Base-by-base conservation (phyloP, 2,797 vertebrate species). In the Lagodon rhomboides region DNA sequence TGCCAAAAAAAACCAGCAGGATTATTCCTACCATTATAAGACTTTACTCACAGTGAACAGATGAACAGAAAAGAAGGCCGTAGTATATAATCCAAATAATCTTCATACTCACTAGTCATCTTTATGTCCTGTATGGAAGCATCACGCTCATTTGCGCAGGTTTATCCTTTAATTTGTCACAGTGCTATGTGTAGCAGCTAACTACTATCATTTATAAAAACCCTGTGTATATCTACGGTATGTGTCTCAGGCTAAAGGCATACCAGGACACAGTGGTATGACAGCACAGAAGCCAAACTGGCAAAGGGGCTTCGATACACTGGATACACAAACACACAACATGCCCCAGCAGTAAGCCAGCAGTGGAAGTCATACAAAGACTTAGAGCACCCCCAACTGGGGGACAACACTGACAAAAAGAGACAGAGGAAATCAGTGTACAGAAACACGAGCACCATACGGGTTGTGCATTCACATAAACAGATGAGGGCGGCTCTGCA, bases 371-470 rank as follows among this genome's bases (percentile, higher is more conserved):
- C 75, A 90, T 86, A 70, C 34, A 83, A 88, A 87, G 94, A 90
- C 88, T 91, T 90, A 93, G 65, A 94, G 90, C 92, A 89, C 94
- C 92, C 90, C 92, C 93, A 89, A 68, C 90, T 93, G 93, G 92
- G 84, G 77, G 63, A 83, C 73, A 55, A 54, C 53, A 62, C 51
- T 15, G 65, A 55, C 74, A 67, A 63, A 84, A 73, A 76, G 22
- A 79, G 47, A 61, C 30, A 60, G 43, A 68, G 25, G n/a, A 12
- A 53, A 38, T 38, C 46, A 55, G 41, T 67, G 51, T 49, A 25
- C 18, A 79, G 50, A 85, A 44, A 38, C 56, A 82, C 6, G 12
- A 62, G 60, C 8, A 27, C 27, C 71, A 66, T 38, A 75, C 47
- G 73, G 38, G 73, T 55, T 81, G 44, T 59, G 60, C 55, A 46